Percentiles rank a stretch among this genome's conserved stretches.
These are phyloP conservation scores for Cartodere bifasciata DNA, from an alignment of 2,888 invertebrate genomes.

Conservation along the genomic window DNA sequence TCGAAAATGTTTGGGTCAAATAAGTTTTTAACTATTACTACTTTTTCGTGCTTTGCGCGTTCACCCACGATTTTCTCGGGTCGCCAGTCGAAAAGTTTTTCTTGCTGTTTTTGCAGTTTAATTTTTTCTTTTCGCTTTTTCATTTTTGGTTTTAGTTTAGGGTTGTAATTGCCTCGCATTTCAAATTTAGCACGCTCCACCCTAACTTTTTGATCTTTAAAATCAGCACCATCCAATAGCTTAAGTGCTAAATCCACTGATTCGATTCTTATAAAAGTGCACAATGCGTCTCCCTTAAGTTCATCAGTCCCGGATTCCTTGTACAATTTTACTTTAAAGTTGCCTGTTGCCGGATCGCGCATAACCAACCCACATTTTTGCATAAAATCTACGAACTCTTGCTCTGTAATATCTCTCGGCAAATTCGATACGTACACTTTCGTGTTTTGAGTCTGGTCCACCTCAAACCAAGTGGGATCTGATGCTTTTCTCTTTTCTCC, in stretches of 20 bases:
- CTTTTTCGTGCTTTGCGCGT: conserved; percentile 74
- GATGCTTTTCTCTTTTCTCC: conserved; percentile 40
- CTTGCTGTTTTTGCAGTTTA: conserved; percentile 81
- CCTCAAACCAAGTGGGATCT: conserved; percentile 73
- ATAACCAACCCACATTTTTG: conserved; percentile 92
- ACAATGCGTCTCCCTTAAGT: conserved; percentile 91
- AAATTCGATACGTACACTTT: conserved; percentile 93
- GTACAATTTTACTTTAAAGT: conserved; percentile 87
- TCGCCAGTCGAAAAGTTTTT: conserved; percentile 92
- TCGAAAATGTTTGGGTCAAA: conserved; percentile 85
- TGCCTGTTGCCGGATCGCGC: conserved; percentile 66
- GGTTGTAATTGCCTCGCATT: conserved; percentile 89
- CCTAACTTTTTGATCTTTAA: conserved; percentile 66
- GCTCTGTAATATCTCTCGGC: conserved; percentile 76
- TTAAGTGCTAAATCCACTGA: conserved; percentile 88
- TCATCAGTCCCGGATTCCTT: conserved; percentile 62
- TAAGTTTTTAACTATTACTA: conserved; percentile 87
- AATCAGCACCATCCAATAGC: conserved; percentile 76
- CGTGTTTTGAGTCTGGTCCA: conserved; percentile 77
- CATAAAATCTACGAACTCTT: conserved; percentile 86
- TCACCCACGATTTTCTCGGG: conserved; percentile 84
- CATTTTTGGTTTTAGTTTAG: conserved; percentile 80
- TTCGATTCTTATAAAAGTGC: conserved; percentile 91
- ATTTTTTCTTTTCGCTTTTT: conserved; percentile 82
- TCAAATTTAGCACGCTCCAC: conserved; percentile 92